Evolutionary conservation across 2,113 vertebrate species (phyloP).

Genomic region (Bos indicus): DNA sequence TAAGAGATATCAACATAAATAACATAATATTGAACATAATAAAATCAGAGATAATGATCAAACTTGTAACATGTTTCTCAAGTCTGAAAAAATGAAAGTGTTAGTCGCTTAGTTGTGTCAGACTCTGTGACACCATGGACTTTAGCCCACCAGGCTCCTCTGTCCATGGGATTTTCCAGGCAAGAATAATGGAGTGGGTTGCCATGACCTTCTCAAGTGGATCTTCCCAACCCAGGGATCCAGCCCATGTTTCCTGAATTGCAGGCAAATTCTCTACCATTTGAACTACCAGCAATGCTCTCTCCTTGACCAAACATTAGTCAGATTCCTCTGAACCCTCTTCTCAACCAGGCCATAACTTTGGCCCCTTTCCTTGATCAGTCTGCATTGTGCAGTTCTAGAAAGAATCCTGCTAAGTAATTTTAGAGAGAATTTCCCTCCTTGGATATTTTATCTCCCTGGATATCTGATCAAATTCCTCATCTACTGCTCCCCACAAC

Average conservation of each 20-base stretch:
- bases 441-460: neutral
- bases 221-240: neutral
- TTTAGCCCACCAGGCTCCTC: neutral
- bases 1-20: neutral
- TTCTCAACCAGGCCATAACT: neutral
- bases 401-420: neutral
- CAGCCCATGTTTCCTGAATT: neutral
- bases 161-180: neutral
- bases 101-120: neutral
- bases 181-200: neutral
- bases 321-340: neutral
- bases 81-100: neutral
- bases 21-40: neutral
- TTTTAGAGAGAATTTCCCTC: neutral
- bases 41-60: neutral
- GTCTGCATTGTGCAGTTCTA: accelerated
- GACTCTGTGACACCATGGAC: neutral
- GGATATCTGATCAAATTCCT: neutral
- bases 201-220: neutral
- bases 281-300: neutral
- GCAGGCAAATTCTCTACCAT: neutral
- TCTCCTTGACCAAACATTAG: neutral
- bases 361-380: neutral
- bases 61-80: neutral
- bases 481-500: neutral